Evolutionary conservation across 2,888 invertebrate species (phyloP), one percentile per base, ranked within the genome.

Genomic region (Andrena fulva): DNA sequence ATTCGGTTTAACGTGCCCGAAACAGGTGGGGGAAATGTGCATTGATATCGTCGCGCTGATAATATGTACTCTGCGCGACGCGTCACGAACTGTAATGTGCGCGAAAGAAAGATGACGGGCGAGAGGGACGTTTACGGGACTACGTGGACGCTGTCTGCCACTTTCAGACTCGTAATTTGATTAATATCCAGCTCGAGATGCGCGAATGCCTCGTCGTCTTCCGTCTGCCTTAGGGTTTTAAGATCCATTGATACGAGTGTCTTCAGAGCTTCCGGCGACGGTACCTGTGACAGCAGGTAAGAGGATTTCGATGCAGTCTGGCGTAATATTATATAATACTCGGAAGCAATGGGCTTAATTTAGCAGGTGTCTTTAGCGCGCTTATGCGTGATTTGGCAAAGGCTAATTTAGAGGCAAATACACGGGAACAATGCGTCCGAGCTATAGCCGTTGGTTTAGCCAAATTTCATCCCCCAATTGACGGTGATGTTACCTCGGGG

Each of bases 151-250:
- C 35, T 24, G 27, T 60, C 52, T n/a, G 4, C 77, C 42, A 89
- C 86, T 80, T 85, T 87, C 1, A 90, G 84, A 74, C 85, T 86
- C 27, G 76, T 59, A 59, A 89, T 89, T 76, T 87, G 84, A 64
- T 86, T 71, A 29, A 87, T 68, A 48, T 90, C 85, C 33, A 84
- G 52, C 63, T 87, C 88, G 54, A 81, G 67, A 48, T 89, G 77
- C 27, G 81, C 81, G 48, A 83, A 85, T 56, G 56, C 71, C n/a
- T 88, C 81, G 29, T 85, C 79, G 0, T 84, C 84, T 20, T 80
- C 80, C 4, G 68, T 59, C 50, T 78, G 86, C 64, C 75, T 85
- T 35, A 70, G 29, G 16, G 42, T 1, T 56, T 59, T 29, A 24
- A 54, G 7, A 67, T 85, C 75, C 66, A 75, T 82, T 31, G 82